Evolutionary conservation across 2,113 vertebrate genomes (phyloP).

Genomic region (Hemiprocne comata): DNA sequence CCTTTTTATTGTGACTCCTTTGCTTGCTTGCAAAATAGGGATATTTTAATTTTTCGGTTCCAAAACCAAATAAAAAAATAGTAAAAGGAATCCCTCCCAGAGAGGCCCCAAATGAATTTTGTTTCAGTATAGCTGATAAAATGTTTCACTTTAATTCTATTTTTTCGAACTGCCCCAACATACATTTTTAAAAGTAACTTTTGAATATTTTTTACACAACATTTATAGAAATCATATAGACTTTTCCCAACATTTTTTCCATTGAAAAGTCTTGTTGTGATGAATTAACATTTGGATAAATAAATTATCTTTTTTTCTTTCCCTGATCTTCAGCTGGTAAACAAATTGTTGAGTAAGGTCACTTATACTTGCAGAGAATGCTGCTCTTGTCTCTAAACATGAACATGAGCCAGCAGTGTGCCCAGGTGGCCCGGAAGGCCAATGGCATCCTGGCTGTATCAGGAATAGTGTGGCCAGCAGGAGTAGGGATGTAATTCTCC

Average conservation of each 20-base stretch:
- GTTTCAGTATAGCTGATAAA: background rate
- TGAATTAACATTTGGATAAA: background rate
- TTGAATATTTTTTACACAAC: background rate
- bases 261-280: background rate
- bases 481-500: too few species aligned
- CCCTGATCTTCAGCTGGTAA: background rate
- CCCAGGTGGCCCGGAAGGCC: too few species aligned
- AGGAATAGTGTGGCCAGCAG: too few species aligned
- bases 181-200: background rate
- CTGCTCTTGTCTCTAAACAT: background rate
- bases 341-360: background rate
- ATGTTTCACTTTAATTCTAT: background rate
- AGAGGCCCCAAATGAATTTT: background rate
- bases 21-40: background rate
- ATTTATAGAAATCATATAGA: background rate
- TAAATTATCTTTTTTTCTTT: background rate
- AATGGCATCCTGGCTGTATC: too few species aligned
- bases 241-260: background rate
- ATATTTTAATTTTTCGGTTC: background rate
- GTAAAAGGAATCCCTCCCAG: background rate
- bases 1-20: background rate
- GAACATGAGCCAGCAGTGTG: too few species aligned
- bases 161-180: background rate
- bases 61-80: background rate
- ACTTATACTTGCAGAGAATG: background rate